These are phyloP conservation scores for Gandaritis pyraliata DNA, from an alignment of 2,888 invertebrate species.

Conservation along the genomic window DNA sequence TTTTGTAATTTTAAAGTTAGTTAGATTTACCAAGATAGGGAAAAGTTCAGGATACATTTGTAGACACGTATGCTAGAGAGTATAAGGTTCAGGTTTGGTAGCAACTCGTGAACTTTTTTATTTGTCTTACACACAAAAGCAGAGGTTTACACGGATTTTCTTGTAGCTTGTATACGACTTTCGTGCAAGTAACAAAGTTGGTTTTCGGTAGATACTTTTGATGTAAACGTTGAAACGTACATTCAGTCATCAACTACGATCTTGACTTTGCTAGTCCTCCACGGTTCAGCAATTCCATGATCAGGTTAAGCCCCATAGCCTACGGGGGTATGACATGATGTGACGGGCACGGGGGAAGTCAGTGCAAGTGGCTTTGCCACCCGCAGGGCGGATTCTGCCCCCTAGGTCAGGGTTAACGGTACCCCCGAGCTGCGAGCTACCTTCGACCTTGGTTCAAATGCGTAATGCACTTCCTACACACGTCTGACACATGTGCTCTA, in stretches of 20 bases:
- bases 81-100: too few species aligned
- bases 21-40: too few species aligned
- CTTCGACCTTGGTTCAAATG: slow-evolving; percentile 79
- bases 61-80: too few species aligned
- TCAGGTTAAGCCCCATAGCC: slow-evolving; percentile 1
- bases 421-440: slow-evolving; percentile 77
- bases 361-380: slow-evolving; percentile 69
- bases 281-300: background rate
- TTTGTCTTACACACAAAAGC: too few species aligned
- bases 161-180: too few species aligned
- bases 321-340: slow-evolving; percentile 48
- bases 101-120: too few species aligned
- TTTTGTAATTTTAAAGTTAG: too few species aligned
- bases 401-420: slow-evolving; percentile 83
- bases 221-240: background rate
- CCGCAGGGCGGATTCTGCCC: slow-evolving; percentile 77
- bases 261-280: background rate
- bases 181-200: too few species aligned
- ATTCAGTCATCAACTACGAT: background rate
- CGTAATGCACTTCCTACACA: slow-evolving; percentile 61
- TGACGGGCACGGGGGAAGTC: slow-evolving; percentile 68
- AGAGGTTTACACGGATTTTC: too few species aligned
- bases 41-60: too few species aligned
- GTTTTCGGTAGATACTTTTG: too few species aligned
- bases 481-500: slow-evolving; percentile 22